Conservation (phyloP, 2,888 invertebrate genomes). For the Galerucella pusilla region DNA sequence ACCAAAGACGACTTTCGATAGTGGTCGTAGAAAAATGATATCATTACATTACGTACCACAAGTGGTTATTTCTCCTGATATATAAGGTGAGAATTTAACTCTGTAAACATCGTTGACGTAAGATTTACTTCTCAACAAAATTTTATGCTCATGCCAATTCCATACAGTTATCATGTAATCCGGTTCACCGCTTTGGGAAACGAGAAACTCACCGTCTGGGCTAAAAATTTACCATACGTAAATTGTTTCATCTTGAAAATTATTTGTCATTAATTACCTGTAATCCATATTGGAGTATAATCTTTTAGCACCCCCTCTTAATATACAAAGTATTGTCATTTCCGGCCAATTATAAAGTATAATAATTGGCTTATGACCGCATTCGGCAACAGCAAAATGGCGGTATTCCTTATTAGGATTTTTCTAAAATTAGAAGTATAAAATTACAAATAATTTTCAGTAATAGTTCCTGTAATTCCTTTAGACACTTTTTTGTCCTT, state of each 20-base stretch:
- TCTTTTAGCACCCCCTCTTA: constrained; percentile 79
- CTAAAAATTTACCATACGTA: constrained; percentile 65
- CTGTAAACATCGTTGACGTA: constrained; percentile 84
- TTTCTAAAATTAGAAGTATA: constrained; percentile 65
- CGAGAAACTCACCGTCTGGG: constrained; percentile 82
- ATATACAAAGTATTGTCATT: constrained; percentile 78
- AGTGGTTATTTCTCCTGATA: constrained; percentile 82
- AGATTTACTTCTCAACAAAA: constrained; percentile 83
- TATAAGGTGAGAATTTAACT: constrained; percentile 84
- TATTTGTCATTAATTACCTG: constrained; percentile 66
- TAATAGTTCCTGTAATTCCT: too few relatives aligned
- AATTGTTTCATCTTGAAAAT: too few relatives aligned
- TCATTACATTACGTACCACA: constrained; percentile 68
- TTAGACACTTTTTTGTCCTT: too few relatives aligned
- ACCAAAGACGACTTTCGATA: too few relatives aligned
- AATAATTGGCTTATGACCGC: constrained; percentile 78
- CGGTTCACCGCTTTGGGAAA: constrained; percentile 86
- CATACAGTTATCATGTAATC: constrained; percentile 90
- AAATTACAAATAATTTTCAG: too few relatives aligned
- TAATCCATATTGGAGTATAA: constrained; percentile 80
- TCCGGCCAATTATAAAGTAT: constrained; percentile 87
- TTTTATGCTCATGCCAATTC: constrained; percentile 84
- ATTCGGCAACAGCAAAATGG: constrained; percentile 88
- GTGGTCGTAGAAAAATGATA: too few relatives aligned
- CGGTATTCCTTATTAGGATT: constrained; percentile 71